Percentiles rank a stretch among this genome's conserved stretches.
Evolutionary conservation across 2,797 vertebrate genomes (phyloP).

Genomic region (Sciurus carolinensis): DNA sequence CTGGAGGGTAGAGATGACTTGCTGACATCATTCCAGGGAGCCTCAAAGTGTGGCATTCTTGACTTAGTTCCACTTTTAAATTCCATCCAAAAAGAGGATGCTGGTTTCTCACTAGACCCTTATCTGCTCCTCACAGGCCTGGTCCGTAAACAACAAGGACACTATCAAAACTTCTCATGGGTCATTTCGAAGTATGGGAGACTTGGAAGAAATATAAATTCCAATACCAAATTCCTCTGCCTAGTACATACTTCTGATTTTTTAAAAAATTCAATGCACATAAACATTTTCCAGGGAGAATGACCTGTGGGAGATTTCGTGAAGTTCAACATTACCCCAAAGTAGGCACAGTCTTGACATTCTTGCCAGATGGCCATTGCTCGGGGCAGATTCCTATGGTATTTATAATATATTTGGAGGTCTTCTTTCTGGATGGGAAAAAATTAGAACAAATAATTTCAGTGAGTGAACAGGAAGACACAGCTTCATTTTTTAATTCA

Average conservation of each 20-base stretch:
- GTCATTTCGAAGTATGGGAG: not conserved
- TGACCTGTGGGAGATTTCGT: not conserved
- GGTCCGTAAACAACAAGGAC: not conserved
- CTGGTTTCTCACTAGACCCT: not conserved
- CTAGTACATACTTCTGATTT: not conserved
- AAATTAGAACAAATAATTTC: constrained; percentile 61
- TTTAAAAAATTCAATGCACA: not conserved
- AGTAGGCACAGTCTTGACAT: constrained; percentile 96
- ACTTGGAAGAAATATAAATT: not conserved
- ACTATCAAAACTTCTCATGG: not conserved
- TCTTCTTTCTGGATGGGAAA: constrained; percentile 95
- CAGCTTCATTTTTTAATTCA: not conserved
- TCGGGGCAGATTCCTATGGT: constrained; percentile 97
- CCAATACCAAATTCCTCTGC: not conserved
- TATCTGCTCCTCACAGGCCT: not conserved
- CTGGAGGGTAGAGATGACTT: not conserved
- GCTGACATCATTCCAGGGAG: not conserved
- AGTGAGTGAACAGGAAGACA: not conserved
- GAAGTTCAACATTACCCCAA: constrained; percentile 92
- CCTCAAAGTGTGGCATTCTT: not conserved
- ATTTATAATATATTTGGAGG: constrained; percentile 97
- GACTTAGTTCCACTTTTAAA: not conserved
- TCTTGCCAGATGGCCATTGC: constrained; percentile 97
- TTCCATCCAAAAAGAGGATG: not conserved
- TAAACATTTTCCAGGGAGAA: constrained; percentile 3